Conservation (phyloP, 1,140 invertebrate genomes). For the Arctopsyche grandis region DNA sequence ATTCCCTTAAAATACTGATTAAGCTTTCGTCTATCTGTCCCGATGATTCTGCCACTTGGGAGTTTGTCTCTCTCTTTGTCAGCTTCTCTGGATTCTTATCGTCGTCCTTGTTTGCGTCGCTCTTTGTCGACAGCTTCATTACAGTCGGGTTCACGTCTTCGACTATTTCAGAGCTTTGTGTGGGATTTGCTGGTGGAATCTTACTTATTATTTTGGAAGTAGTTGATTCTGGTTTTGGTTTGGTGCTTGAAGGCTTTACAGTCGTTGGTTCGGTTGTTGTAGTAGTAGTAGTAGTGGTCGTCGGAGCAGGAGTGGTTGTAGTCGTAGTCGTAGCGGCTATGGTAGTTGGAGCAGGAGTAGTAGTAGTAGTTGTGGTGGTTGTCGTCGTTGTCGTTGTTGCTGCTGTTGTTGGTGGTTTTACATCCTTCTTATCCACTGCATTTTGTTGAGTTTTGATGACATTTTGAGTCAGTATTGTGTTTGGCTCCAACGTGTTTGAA, state of each 20-base stretch:
- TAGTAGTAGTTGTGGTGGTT: slow-evolving; percentile 5
- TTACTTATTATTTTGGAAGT: background rate
- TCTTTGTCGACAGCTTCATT: slow-evolving; percentile 49
- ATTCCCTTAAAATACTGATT: slow-evolving; percentile 50
- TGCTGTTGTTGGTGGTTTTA: background rate
- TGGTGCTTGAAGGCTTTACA: background rate
- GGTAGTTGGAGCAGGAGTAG: background rate
- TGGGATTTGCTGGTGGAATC: background rate
- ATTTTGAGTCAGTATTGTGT: background rate
- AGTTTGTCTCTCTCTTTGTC: slow-evolving; percentile 53
- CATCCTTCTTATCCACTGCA: background rate
- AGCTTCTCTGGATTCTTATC: slow-evolving; percentile 44
- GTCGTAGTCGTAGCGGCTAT: background rate
- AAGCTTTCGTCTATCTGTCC: slow-evolving; percentile 51
- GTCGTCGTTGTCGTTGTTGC: background rate
- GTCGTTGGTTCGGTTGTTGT: background rate
- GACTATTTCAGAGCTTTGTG: background rate
- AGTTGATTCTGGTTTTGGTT: background rate
- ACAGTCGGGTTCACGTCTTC: slow-evolving; percentile 34
- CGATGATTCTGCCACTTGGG: slow-evolving; percentile 44
- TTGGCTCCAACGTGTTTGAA: background rate
- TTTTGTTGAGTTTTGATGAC: background rate
- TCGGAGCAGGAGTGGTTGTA: background rate
- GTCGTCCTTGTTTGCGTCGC: slow-evolving; percentile 10
- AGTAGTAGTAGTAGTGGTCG: background rate